phyloP scores from a whole-genome alignment of 2,888 invertebrate species.

The Apodemia mormo region DNA sequence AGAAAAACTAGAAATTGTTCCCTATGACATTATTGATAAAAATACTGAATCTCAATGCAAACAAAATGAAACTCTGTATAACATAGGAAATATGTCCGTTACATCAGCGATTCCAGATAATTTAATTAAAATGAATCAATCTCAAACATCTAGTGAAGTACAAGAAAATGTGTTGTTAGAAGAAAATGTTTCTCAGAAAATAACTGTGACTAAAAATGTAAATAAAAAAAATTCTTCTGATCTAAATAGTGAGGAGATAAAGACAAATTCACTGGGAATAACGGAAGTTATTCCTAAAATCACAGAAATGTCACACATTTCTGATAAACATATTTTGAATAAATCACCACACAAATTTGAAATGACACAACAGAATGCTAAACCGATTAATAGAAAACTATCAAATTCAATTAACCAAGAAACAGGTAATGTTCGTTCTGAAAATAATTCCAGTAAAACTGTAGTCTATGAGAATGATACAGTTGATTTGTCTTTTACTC shows the following conservation, averaged over 20 bases:
- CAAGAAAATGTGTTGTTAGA: no score
- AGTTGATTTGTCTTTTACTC: conserved; percentile 6
- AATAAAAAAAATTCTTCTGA: not conserved
- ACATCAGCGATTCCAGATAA: not conserved
- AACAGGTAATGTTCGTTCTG: conserved; percentile 12
- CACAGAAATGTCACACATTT: conserved; percentile 28
- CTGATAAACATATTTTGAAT: conserved; percentile 33
- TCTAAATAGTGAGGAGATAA: not conserved
- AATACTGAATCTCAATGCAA: not conserved
- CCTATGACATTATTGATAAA: not conserved
- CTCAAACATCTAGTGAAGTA: not conserved
- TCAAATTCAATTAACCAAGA: conserved; percentile 28
- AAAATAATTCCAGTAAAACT: not conserved
- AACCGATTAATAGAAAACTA: not conserved
- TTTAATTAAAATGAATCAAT: not conserved
- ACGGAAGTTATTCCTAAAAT: conserved; percentile 43
- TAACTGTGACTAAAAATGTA: not conserved
- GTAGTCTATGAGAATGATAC: not conserved
- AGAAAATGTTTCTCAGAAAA: conserved; percentile 18
- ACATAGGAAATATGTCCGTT: not conserved
- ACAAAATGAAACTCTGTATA: conserved; percentile 3
- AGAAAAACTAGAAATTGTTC: conserved; percentile 2
- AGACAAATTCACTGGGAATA: conserved; percentile 20
- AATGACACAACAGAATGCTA: not conserved
- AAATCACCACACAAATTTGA: not conserved